phyloP scores from a whole-genome alignment of 2,797 vertebrate species.

The Gambusia yucatana region DNA sequence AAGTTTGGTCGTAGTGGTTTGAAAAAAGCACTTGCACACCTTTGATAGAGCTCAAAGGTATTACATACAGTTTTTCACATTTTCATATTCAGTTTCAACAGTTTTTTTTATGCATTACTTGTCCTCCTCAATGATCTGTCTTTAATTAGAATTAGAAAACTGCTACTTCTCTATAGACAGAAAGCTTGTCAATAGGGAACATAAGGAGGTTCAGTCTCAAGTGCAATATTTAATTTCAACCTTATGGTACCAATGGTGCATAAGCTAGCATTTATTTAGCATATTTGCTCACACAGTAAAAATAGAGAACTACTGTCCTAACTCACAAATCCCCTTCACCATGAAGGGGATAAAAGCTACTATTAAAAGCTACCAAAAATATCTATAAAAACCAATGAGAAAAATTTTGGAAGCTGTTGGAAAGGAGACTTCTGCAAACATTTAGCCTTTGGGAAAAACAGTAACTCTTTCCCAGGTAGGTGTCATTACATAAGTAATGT shows the following conservation, averaged over 20 bases:
- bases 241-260: not conserved
- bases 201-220: not conserved
- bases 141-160: not conserved
- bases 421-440: not conserved
- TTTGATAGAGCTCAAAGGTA: not conserved
- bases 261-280: not conserved
- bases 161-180: not conserved
- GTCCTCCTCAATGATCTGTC: not conserved
- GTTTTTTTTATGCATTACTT: not conserved
- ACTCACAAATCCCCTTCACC: not conserved
- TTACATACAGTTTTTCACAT: not conserved
- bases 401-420: not conserved
- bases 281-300: not conserved
- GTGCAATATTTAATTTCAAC: not conserved
- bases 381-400: not conserved
- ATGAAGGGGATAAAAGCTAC: no score
- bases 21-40: not conserved
- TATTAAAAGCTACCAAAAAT: not conserved
- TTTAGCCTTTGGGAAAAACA: not conserved
- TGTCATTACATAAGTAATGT: not conserved
- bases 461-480: not conserved
- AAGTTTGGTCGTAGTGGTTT: not conserved
- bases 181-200: not conserved
- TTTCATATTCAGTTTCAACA: not conserved
- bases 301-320: not conserved